These are phyloP conservation scores for Hirtodrosophila alboralis DNA, from an alignment of 2,888 invertebrate genomes.

Conservation along the genomic window DNA sequence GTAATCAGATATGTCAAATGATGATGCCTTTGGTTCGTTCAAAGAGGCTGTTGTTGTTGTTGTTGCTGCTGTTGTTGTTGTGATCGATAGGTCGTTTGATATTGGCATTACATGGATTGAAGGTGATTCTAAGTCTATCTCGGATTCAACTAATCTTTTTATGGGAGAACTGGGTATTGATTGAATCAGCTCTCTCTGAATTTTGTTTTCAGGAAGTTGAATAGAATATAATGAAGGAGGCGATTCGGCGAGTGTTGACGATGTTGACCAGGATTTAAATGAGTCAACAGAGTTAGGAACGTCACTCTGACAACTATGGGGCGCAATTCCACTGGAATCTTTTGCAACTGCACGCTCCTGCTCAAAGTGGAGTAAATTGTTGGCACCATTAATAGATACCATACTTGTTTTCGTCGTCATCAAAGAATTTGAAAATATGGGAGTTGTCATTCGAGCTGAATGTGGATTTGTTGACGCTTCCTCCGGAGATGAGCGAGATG, in stretches of 20 bases:
- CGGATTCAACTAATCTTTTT: slow-evolving; percentile 4
- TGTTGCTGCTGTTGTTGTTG: slow-evolving; percentile 2
- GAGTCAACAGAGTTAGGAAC: slow-evolving; percentile 4
- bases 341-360: slow-evolving; percentile 11
- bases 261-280: slow-evolving; percentile 20
- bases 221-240: slow-evolving; percentile 7
- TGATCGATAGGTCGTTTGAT: slow-evolving; percentile 9
- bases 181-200: neutral
- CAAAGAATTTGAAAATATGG: neutral
- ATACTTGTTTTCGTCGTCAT: neutral
- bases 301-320: neutral
- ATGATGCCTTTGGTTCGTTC: slow-evolving; percentile 24
- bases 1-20: slow-evolving; percentile 64
- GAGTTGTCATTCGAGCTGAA: neutral
- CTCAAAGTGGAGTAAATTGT: slow-evolving; percentile 1
- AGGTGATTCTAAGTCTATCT: slow-evolving; percentile 12
- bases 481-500: slow-evolving; percentile 20
- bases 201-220: slow-evolving; percentile 3
- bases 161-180: neutral
- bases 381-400: slow-evolving; percentile 5
- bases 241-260: slow-evolving; percentile 6
- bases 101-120: slow-evolving; percentile 11
- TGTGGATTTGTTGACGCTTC: slow-evolving; percentile 1
- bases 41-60: slow-evolving; percentile 5
- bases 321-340: neutral